phyloP scores from a whole-genome alignment of 2,888 invertebrate species.

The Tillus elongatus region DNA sequence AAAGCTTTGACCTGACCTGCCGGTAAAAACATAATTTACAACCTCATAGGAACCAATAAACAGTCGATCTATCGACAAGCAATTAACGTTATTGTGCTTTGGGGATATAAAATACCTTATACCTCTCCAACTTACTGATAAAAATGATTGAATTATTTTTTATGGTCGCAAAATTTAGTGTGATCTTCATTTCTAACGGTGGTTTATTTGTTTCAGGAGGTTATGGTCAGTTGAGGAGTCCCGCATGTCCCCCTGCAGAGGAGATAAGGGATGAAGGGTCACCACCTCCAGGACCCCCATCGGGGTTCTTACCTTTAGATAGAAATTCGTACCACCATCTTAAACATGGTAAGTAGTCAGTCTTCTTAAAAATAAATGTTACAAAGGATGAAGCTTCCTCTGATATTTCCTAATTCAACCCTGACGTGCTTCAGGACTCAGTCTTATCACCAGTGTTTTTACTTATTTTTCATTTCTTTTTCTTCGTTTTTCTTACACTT shows the following conservation, averaged over 20 bases:
- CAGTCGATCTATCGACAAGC: too few species aligned
- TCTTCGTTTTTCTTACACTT: too few species aligned
- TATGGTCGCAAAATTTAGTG: constrained; percentile 10
- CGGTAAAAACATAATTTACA: too few species aligned
- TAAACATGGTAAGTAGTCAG: constrained; percentile 38
- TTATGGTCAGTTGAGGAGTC: constrained; percentile 48
- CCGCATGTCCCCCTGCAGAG: constrained; percentile 41
- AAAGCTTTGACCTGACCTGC: too few species aligned
- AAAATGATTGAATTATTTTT: too few species aligned
- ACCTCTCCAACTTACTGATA: too few species aligned
- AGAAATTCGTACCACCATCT: constrained; percentile 38
- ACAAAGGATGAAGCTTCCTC: not conserved
- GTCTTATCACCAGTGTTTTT: too few species aligned
- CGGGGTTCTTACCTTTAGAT: constrained; percentile 34
- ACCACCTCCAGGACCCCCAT: constrained; percentile 34
- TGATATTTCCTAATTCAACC: not conserved
- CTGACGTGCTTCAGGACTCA: too few species aligned
- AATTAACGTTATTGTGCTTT: too few species aligned
- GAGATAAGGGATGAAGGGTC: constrained; percentile 47
- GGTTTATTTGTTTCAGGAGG: constrained; percentile 41
- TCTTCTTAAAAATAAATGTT: constrained; percentile 19
- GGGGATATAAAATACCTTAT: too few species aligned
- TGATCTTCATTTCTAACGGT: constrained; percentile 5
- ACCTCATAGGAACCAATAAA: too few species aligned
- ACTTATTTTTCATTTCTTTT: too few species aligned